These are phyloP conservation scores for Resseliella maxima DNA, from an alignment of 2,888 invertebrate species.

Conservation along the genomic window DNA sequence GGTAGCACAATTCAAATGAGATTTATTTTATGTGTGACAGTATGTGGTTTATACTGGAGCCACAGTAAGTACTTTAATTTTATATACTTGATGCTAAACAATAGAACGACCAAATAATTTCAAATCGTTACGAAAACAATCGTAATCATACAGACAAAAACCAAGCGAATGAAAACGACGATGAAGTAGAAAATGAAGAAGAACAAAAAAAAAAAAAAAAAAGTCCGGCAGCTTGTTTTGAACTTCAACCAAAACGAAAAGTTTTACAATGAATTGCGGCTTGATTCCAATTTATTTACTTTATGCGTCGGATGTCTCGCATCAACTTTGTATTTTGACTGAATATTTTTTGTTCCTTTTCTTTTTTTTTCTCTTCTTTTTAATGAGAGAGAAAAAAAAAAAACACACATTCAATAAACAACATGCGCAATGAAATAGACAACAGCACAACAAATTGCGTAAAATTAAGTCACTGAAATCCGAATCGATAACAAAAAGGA, in stretches of 20 bases:
- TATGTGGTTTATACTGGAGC: background rate
- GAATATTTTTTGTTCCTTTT: too few relatives aligned
- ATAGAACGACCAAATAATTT: background rate
- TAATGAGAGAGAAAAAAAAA: too few relatives aligned
- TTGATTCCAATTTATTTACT: constrained; percentile 12
- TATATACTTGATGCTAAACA: background rate
- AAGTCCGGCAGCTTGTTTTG: background rate
- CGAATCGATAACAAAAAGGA: constrained; percentile 2
- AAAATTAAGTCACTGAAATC: constrained; percentile 5
- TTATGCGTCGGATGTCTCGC: background rate
- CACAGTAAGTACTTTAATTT: background rate
- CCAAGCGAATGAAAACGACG: background rate
- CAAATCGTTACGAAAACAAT: background rate
- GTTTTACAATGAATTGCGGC: background rate
- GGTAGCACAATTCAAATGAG: constrained; percentile 1
- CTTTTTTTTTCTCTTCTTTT: too few relatives aligned
- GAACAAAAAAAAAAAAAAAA: background rate
- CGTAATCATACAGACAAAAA: background rate
- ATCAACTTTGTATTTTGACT: background rate
- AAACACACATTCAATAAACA: background rate
- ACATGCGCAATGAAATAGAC: background rate
- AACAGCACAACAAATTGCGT: background rate
- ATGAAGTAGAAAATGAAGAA: too few relatives aligned
- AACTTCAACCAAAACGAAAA: background rate
- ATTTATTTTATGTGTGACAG: background rate